Evolutionary conservation across 1,140 invertebrate genomes (phyloP).

Genomic region (Sycophila sp.): DNA sequence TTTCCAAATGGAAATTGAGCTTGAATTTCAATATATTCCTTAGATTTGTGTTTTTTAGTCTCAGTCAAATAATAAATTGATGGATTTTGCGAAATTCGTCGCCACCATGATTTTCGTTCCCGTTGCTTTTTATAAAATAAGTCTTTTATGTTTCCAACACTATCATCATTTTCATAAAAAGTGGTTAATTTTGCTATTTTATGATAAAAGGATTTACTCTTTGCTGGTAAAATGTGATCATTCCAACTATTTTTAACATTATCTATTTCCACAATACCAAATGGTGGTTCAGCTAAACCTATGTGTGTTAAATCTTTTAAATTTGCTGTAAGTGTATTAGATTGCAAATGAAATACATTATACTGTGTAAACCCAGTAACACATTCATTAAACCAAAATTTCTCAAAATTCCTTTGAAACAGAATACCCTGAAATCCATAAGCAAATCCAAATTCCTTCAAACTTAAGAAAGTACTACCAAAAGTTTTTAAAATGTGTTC

Average conservation of each 20-base stretch:
- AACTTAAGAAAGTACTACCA: slow-evolving; percentile 47
- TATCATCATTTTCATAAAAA: slow-evolving; percentile 43
- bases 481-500: slow-evolving; percentile 50
- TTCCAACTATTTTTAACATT: slow-evolving; percentile 53
- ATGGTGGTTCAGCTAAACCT: slow-evolving; percentile 60
- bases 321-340: slow-evolving; percentile 52
- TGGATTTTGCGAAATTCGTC: slow-evolving; percentile 65
- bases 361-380: slow-evolving; percentile 66
- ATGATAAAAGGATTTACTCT: slow-evolving; percentile 44
- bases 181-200: slow-evolving; percentile 52
- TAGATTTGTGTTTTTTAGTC: slow-evolving; percentile 48
- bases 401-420: slow-evolving; percentile 67
- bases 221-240: slow-evolving; percentile 40
- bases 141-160: slow-evolving; percentile 47
- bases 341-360: slow-evolving; percentile 64
- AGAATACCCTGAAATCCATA: slow-evolving; percentile 68
- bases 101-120: slow-evolving; percentile 84
- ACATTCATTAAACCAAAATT: slow-evolving; percentile 69
- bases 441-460: slow-evolving; percentile 53
- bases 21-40: slow-evolving; percentile 62
- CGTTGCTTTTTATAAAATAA: slow-evolving; percentile 77
- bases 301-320: slow-evolving; percentile 54
- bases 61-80: slow-evolving; percentile 54
- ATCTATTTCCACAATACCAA: slow-evolving; percentile 67
- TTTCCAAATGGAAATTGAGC: slow-evolving; percentile 59